Percentiles rank a stretch among this genome's conserved stretches.
phyloP scores from a whole-genome alignment of 2,888 invertebrate genomes.

The Silvanus unidentatus region DNA sequence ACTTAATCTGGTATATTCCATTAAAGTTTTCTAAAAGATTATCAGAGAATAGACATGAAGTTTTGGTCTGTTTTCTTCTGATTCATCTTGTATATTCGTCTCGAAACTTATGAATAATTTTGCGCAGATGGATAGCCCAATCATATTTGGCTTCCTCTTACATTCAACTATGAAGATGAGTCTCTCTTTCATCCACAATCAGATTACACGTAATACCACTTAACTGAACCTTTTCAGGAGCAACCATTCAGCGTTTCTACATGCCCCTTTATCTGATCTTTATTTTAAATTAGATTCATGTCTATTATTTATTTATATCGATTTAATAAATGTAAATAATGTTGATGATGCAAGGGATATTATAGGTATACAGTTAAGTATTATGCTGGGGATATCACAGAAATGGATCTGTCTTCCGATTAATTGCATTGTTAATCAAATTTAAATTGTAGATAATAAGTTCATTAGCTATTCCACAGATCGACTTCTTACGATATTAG shows the following conservation, averaged over 20 bases:
- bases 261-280: conserved; percentile 24
- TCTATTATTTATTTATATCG: conserved; percentile 15
- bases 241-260: conserved; percentile 22
- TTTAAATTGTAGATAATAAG: too few species aligned
- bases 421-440: too few species aligned
- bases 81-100: too few species aligned
- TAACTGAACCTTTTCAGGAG: conserved; percentile 31
- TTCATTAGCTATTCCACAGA: too few species aligned
- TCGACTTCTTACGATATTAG: too few species aligned
- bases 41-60: conserved; percentile 14
- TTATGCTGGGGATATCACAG: too few species aligned
- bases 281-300: conserved; percentile 24
- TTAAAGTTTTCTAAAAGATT: conserved; percentile 19
- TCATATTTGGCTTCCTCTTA: conserved; percentile 26
- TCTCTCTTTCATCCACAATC: conserved; percentile 35
- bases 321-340: conserved; percentile 2
- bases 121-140: conserved; percentile 41
- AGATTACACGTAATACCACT: conserved; percentile 39
- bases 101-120: conserved; percentile 42
- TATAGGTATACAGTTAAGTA: too few species aligned
- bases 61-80: too few species aligned
- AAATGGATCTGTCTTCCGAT: too few species aligned
- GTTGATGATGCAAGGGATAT: background rate
- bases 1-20: conserved; percentile 20
- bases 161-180: conserved; percentile 31